Conservation (phyloP, 2,113 vertebrate species). For the Anoplopoma fimbria region DNA sequence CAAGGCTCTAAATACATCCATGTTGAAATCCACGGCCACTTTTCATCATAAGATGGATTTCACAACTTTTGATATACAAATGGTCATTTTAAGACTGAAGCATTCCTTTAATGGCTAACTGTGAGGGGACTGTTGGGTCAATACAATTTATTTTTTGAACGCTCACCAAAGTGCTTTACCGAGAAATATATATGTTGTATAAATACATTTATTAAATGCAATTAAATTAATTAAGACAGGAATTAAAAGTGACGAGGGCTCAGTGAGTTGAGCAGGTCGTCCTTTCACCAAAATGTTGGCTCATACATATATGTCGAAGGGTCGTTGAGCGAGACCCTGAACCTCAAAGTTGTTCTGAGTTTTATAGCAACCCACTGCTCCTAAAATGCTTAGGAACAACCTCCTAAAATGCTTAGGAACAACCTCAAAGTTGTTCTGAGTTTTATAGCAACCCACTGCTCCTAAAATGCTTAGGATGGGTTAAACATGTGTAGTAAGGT, state of each 20-base stretch:
- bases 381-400: neutral
- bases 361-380: too few relatives aligned
- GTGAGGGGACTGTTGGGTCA: neutral
- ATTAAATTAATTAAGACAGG: too few relatives aligned
- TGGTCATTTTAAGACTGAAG: too few relatives aligned
- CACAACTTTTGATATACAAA: neutral
- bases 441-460: too few relatives aligned
- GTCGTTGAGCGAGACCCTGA: neutral
- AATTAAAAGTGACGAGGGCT: too few relatives aligned
- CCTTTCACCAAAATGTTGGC: neutral
- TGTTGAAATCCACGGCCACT: neutral
- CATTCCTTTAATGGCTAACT: neutral
- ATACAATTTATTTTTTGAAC: neutral
- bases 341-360: neutral
- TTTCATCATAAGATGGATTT: neutral
- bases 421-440: neutral
- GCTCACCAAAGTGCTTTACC: too few relatives aligned
- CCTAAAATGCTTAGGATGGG: neutral
- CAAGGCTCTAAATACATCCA: neutral
- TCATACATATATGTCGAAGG: neutral
- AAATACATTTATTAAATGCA: too few relatives aligned
- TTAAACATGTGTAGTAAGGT: neutral
- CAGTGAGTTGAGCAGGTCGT: neutral
- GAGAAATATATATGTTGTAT: too few relatives aligned
- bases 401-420: too few relatives aligned